These are phyloP conservation scores for Melieria picta DNA, from an alignment of 2,888 invertebrate genomes.

Conservation along the genomic window DNA sequence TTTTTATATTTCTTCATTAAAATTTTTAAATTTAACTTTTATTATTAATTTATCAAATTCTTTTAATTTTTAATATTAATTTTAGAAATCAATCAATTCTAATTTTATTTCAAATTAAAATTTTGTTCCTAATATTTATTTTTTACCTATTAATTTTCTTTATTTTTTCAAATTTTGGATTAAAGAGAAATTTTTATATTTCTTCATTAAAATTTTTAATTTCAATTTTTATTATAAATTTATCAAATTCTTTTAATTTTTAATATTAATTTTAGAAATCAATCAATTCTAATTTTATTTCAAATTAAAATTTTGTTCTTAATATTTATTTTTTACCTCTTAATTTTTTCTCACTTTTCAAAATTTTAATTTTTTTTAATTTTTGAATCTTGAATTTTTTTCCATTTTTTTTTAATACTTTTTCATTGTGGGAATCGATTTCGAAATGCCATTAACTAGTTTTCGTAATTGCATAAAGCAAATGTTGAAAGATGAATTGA, in stretches of 20 bases:
- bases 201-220: constrained; percentile 21
- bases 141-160: neutral
- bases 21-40: constrained; percentile 18
- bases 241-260: neutral
- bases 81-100: constrained; percentile 7
- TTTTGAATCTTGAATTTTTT: too few relatives aligned
- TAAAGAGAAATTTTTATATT: too few relatives aligned
- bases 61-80: constrained; percentile 10
- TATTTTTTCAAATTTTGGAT: too few relatives aligned
- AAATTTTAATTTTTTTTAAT: too few relatives aligned
- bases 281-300: neutral
- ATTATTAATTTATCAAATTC: neutral
- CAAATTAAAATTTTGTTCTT: neutral
- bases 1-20: too few relatives aligned
- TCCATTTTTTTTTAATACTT: too few relatives aligned
- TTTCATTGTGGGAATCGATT: too few relatives aligned
- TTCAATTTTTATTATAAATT: constrained; percentile 3
- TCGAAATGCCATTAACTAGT: neutral
- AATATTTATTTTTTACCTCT: neutral
- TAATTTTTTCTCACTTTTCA: neutral
- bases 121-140: neutral
- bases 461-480: too few relatives aligned
- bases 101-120: neutral
- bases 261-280: constrained; percentile 17
- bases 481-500: neutral